Base-by-base conservation (phyloP, 2,888 invertebrate species). In the Chloroclystis v-ata region DNA sequence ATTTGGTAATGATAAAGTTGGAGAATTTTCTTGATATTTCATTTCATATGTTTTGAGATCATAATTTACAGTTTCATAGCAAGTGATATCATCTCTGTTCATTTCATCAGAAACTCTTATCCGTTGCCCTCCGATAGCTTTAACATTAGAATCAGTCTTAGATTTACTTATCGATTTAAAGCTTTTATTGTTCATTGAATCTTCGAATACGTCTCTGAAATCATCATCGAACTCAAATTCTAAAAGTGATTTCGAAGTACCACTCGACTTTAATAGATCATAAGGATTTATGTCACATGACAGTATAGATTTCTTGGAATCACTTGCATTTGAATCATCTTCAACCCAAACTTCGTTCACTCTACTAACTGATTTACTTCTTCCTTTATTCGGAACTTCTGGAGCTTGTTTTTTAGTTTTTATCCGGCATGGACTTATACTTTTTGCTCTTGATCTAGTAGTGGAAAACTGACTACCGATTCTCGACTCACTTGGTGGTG, bases 241-340 rank as follows among this genome's bases (percentile, higher is more conserved):
- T 29, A 80, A 82, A 54, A 89, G 64, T 62, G 89, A 82, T 71
- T 89, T 80, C 55, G 82, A 72, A 68, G 62, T 70, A n/a, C 75
- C 69, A 47, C 67, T 87, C 54, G 83, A 83, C 73, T 93, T 92
- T 62, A 95, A 91, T 68, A 95, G 87, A 57, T 94, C 93, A 71
- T 95, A 95, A 2, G 95, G 95, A 77, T 95, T 95, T 29, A 95
- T 93, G 72, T 94, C 92, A 81, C 95, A 95, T 62, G 94, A 93
- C 30, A 95, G 82, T 56, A 95, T 95, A 11, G 95, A 95, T 57
- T 91, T 92, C 33, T 92, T 86, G 29, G 77, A 67, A 20, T 82
- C 81, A 55, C 61, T 73, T 37, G 63, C 55, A 44, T 62, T 75
- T 25, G 60, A 54, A 49, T 75, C 82, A 61, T 89, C 84, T 54